These are phyloP conservation scores for Staurois parvus DNA, from an alignment of 2,797 vertebrate species.

Conservation along the genomic window DNA sequence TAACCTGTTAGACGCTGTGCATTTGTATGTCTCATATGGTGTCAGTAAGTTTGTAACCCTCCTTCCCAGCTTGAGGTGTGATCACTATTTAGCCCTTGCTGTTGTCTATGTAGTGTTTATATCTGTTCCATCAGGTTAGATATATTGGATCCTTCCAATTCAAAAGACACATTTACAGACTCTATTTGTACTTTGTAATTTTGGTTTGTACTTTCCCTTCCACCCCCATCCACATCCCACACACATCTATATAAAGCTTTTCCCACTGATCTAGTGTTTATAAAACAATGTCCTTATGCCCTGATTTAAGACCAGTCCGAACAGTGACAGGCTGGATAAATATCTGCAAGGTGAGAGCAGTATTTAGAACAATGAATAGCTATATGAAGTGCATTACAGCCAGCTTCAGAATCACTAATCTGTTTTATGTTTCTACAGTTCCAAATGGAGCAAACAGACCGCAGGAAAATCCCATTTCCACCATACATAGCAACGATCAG, in stretches of 20 bases:
- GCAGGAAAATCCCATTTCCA: background rate
- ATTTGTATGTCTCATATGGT: background rate
- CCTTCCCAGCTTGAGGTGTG: background rate
- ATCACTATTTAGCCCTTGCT: background rate
- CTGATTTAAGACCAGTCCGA: background rate
- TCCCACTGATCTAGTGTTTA: background rate
- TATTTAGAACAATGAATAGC: background rate
- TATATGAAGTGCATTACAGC: background rate
- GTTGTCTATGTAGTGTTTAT: background rate
- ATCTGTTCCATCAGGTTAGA: background rate
- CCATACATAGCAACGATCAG: background rate
- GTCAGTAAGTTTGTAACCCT: background rate
- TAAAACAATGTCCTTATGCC: background rate
- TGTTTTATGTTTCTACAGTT: background rate
- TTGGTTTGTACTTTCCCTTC: slow-evolving; percentile 7
- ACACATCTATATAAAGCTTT: slow-evolving; percentile 34
- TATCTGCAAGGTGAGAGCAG: background rate
- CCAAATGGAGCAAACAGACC: background rate
- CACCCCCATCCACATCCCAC: slow-evolving; percentile 11
- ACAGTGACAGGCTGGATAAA: background rate
- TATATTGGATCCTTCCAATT: background rate
- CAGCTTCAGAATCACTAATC: background rate
- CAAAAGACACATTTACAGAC: background rate
- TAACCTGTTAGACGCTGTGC: slow-evolving; percentile 30
- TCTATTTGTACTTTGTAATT: background rate